These are phyloP conservation scores for Troilus luridus DNA, from an alignment of 2,888 invertebrate species.

Conservation along the genomic window DNA sequence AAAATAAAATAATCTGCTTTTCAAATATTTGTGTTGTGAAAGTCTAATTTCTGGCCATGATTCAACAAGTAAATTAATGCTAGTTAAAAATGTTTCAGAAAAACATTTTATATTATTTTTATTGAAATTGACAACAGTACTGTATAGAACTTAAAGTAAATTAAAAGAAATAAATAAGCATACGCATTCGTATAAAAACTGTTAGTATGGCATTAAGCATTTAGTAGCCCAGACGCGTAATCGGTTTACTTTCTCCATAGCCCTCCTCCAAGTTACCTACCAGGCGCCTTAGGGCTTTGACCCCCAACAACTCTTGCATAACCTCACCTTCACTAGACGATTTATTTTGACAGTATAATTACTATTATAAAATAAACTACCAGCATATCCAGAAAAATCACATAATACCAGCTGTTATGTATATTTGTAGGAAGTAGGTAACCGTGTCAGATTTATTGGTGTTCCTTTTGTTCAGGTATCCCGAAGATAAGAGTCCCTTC, in stretches of 20 bases:
- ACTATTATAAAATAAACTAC: background rate
- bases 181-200: background rate
- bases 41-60: too few relatives aligned
- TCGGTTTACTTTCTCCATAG: background rate
- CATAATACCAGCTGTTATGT: background rate
- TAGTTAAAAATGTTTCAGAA: too few relatives aligned
- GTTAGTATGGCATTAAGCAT: background rate
- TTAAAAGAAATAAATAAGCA: background rate
- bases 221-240: background rate
- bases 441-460: background rate
- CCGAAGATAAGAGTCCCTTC: conserved; percentile 80
- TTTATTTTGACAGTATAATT: background rate
- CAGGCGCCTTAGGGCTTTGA: conserved; percentile 24
- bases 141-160: too few relatives aligned
- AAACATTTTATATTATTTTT: too few relatives aligned
- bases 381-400: background rate
- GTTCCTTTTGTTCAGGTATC: conserved; percentile 73
- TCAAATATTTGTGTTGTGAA: too few relatives aligned
- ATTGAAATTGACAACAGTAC: too few relatives aligned
- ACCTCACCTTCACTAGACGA: background rate
- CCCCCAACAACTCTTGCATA: background rate
- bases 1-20: too few relatives aligned
- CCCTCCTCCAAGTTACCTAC: background rate
- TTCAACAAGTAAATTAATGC: too few relatives aligned
- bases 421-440: background rate